Percentiles rank a stretch among this genome's conserved stretches.
Evolutionary conservation across 1,140 invertebrate genomes (phyloP).

Genomic region (Drepana arcuata): DNA sequence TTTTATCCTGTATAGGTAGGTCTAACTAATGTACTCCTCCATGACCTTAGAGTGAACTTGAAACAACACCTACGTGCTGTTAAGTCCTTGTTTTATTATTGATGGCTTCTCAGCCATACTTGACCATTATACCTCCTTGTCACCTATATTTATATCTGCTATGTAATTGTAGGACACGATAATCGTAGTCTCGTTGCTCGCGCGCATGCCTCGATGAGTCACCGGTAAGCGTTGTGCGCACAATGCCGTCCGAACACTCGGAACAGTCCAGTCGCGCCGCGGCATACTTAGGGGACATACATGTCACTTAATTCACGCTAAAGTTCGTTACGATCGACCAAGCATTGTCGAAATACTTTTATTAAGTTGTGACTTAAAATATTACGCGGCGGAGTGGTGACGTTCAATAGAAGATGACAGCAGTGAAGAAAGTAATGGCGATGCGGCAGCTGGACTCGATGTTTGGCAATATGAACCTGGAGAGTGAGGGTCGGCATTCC

Average conservation of each 20-base stretch:
- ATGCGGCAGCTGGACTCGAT: conserved; percentile 81
- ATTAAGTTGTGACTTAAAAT: conserved; percentile 33
- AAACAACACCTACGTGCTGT: conserved; percentile 26
- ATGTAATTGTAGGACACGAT: conserved; percentile 52
- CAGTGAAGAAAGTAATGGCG: conserved; percentile 75
- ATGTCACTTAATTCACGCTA: conserved; percentile 41
- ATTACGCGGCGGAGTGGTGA: conserved; percentile 13
- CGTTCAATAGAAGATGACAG: conserved; percentile 48
- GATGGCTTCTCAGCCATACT: conserved; percentile 29
- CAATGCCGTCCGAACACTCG: conserved; percentile 48
- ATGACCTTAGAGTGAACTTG: conserved; percentile 42
- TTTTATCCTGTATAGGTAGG: no score
- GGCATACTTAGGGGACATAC: conserved; percentile 61
- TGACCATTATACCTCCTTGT: conserved; percentile 55
- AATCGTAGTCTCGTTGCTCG: conserved; percentile 50
- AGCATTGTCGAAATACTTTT: conserved; percentile 15
- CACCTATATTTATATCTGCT: conserved; percentile 47
- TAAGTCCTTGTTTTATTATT: conserved; percentile 46
- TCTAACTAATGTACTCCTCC: no score
- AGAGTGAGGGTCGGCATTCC: conserved; percentile 55
- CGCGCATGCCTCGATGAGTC: conserved; percentile 55
- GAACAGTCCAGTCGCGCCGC: conserved; percentile 57
- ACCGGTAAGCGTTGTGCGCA: conserved; percentile 51
- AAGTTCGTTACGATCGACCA: conserved; percentile 20
- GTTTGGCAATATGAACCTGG: conserved; percentile 77